Percentiles rank a stretch among this genome's conserved stretches.
Evolutionary conservation across 2,888 invertebrate genomes (phyloP).

Genomic region (Pachydiplax longipennis): DNA sequence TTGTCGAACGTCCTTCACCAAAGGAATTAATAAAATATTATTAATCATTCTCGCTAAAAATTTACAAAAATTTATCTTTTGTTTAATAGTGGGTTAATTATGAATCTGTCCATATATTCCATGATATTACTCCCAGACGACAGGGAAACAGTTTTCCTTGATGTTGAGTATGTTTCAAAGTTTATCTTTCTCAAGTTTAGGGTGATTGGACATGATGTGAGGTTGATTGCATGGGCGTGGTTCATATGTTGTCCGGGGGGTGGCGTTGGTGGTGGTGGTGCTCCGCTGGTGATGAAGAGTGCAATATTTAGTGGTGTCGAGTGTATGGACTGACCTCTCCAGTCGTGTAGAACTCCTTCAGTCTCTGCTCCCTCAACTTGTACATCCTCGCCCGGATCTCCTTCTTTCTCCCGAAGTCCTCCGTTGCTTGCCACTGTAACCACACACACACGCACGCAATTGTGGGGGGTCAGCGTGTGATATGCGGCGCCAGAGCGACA

Average conservation of each 20-base stretch:
- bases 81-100: no score
- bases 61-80: no score
- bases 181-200: no score
- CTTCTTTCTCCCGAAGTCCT: slow-evolving; percentile 85
- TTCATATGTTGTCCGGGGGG: not conserved
- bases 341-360: slow-evolving; percentile 75
- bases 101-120: no score
- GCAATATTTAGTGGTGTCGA: not conserved
- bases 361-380: slow-evolving; percentile 79
- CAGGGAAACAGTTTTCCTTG: no score
- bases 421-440: slow-evolving; percentile 84
- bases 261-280: not conserved
- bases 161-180: no score
- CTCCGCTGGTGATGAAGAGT: no score
- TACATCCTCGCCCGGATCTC: slow-evolving; percentile 88
- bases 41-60: no score
- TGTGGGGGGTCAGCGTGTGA: not conserved
- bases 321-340: slow-evolving; percentile 57
- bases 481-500: not conserved
- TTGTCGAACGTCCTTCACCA: no score
- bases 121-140: no score
- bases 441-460: slow-evolving; percentile 49
- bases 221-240: not conserved
- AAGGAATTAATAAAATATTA: no score
- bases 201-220: not conserved